Evolutionary conservation across 2,797 vertebrate genomes (phyloP), one percentile per base, ranked within the genome.

Genomic region (Nannoperca australis): DNA sequence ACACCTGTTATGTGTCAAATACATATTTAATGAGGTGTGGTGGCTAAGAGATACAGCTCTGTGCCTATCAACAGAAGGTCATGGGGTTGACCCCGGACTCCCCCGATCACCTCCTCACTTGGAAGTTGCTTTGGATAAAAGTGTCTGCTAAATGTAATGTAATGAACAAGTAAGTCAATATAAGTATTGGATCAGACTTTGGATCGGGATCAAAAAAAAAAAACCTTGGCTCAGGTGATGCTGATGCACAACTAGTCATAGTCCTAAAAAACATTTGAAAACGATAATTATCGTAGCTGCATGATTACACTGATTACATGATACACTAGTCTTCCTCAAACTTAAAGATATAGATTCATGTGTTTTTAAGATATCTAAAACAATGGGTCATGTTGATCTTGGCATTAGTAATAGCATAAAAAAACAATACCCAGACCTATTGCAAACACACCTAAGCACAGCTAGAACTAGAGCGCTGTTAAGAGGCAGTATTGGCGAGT

Each of bases 401-500:
- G 27, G 9, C 44, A 34, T n/a, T 64, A 27, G 53, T 4, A 22
- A 34, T 2, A 24, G 9, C 20, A 40, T 22, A 9, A 38, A 53
- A 45, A 36, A 73, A 34, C 18, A 30, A 10, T 24, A 15, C 9
- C 18, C 2, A 54, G 15, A 60, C 49, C 5, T 42, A 61, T 22
- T 65, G 11, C 5, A 44, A 61, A 73, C 3, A 18, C 27, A 79
- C 32, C 24, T 53, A 18, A 58, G 40, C 50, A 55, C 54, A 55
- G 47, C 27, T 56, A 70, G 50, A 79, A 76, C 14, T 8, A 7
- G 32, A 73, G 68, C 50, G 24, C 15, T 65, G 27, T 79, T 61
- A 76, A 61, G 47, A 6, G 74, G 55, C 71, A 36, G 60, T 24
- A 50, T 30, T 77, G 44, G 27, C 36, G 61, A 72, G 40, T 73